These are phyloP conservation scores for Callosobruchus maculatus DNA, from an alignment of 2,888 invertebrate genomes.

Conservation along the genomic window DNA sequence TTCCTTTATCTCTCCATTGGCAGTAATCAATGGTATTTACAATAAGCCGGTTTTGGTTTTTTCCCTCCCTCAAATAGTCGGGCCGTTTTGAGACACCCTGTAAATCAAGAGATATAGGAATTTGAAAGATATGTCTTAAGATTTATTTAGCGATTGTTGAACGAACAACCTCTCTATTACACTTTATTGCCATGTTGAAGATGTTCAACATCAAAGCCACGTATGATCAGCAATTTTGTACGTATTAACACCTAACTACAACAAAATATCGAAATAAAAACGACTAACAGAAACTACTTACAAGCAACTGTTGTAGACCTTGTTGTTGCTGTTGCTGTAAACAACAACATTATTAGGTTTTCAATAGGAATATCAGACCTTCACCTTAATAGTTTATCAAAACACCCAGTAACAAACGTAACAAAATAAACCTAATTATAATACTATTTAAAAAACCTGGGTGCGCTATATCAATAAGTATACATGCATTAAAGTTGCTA, in stretches of 20 bases:
- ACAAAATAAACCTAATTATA: neutral
- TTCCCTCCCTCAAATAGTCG: too few relatives aligned
- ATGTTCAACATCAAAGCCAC: too few relatives aligned
- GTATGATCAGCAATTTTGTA: neutral
- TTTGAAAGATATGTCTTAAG: too few relatives aligned
- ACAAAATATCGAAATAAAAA: constrained; percentile 7
- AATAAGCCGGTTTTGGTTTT: too few relatives aligned
- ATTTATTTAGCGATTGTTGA: too few relatives aligned
- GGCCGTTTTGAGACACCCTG: too few relatives aligned
- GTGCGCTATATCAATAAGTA: neutral
- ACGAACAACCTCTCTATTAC: too few relatives aligned
- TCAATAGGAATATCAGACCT: constrained; percentile 28
- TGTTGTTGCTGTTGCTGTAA: constrained; percentile 89
- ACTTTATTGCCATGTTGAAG: too few relatives aligned
- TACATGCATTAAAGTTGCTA: neutral
- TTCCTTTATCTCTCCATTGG: too few relatives aligned
- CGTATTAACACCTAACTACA: constrained; percentile 8
- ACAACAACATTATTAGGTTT: constrained; percentile 45
- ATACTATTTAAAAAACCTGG: neutral
- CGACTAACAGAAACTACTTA: constrained; percentile 58
- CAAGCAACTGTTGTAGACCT: constrained; percentile 88
- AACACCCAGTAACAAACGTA: neutral
- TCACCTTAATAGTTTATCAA: constrained; percentile 29
- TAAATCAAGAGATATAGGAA: too few relatives aligned
- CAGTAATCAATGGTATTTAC: too few relatives aligned